Conservation (phyloP, 2,113 vertebrate genomes). For the Camelus dromedarius region DNA sequence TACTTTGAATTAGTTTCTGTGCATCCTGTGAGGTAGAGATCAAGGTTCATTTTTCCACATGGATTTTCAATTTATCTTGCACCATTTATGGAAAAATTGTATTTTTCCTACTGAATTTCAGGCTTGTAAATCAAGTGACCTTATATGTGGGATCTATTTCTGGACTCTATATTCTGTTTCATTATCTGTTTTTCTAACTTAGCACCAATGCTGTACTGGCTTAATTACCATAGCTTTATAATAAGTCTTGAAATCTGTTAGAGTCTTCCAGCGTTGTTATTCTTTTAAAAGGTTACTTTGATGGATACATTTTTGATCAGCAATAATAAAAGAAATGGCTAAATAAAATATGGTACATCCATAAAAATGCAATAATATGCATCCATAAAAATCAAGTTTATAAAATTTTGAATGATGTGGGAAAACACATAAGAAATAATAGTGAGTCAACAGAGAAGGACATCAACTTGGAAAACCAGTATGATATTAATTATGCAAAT, state of each 20-base stretch:
- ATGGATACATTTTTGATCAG: background rate
- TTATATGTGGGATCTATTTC: background rate
- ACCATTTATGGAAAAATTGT: background rate
- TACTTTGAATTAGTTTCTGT: slow-evolving; percentile 16
- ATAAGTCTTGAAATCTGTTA: background rate
- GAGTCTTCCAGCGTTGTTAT: background rate
- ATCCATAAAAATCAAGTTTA: slow-evolving; percentile 27
- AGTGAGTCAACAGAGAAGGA: background rate
- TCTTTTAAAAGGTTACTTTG: background rate
- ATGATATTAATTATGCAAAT: background rate
- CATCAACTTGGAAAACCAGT: background rate
- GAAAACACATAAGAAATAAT: background rate
- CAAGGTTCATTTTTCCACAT: background rate
- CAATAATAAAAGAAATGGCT: background rate
- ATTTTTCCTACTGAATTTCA: slow-evolving; percentile 6
- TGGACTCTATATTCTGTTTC: background rate
- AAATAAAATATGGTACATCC: background rate
- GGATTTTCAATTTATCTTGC: background rate
- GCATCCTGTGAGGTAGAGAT: background rate
- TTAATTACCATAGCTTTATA: background rate
- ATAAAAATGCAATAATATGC: background rate
- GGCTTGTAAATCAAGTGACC: background rate
- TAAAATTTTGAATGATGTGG: slow-evolving; percentile 5
- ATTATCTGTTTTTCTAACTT: slow-evolving; percentile 3
- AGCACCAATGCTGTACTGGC: background rate